A percentile compares a stretch with the other conserved stretches of the same genome.
Evolutionary conservation across 2,113 vertebrate species (phyloP).

Genomic region (Mohoua ochrocephala): DNA sequence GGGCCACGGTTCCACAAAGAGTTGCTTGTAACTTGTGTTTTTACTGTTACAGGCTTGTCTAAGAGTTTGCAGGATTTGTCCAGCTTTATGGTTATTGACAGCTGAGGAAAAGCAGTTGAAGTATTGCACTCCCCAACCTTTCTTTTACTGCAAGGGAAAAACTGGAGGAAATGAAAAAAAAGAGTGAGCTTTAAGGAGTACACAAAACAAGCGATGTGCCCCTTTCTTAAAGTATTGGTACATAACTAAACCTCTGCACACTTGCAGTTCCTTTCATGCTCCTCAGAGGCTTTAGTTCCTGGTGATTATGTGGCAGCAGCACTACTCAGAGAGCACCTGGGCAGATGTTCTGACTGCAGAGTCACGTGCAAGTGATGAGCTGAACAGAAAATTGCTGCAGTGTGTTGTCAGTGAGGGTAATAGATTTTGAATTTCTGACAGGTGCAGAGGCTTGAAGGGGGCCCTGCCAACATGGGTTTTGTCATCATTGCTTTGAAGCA

Average conservation of each 20-base stretch:
- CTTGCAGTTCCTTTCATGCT: not conserved
- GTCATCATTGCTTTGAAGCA: fast-evolving
- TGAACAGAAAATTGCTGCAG: not conserved
- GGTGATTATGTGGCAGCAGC: not conserved
- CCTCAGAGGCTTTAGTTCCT: not conserved
- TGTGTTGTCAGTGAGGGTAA: not conserved
- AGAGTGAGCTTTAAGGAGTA: not conserved
- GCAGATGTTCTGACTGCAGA: not conserved
- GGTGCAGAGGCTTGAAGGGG: not conserved
- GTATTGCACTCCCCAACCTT: not conserved
- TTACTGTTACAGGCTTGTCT: not conserved
- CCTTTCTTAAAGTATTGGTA: not conserved
- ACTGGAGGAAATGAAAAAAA: not conserved
- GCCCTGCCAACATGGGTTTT: fast-evolving
- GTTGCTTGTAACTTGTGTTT: not conserved
- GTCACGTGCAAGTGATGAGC: not conserved
- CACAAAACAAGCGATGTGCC: not conserved
- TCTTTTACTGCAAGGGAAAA: not conserved
- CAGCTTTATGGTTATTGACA: not conserved
- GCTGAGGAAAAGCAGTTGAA: not conserved
- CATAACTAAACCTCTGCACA: not conserved
- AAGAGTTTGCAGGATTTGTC: not conserved
- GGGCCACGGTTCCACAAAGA: not conserved
- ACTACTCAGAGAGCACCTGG: not conserved
- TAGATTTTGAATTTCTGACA: not conserved